Evolutionary conservation across 2,113 vertebrate genomes (phyloP), one percentile per base, ranked within the genome.

Genomic region (Polypterus senegalus): DNA sequence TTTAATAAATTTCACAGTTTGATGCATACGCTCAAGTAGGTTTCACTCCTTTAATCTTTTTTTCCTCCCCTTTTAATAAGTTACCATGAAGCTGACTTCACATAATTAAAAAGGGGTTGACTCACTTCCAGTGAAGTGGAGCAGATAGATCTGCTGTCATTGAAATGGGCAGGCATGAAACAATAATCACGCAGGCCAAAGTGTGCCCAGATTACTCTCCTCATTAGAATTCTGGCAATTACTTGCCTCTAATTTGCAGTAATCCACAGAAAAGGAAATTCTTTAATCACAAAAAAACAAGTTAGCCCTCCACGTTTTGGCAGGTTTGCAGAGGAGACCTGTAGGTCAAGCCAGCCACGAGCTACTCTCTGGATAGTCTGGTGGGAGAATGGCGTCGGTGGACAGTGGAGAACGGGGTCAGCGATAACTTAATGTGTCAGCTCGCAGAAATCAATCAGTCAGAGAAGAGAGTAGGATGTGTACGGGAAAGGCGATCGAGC

Each of bases 181-280:
- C 51, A 52, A 52, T 52, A 52, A 52, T 52, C 51, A 52, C 4
- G 4, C 10, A 8, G 49, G 27, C 49, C 60, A 61, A 48, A 48
- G 53, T 63, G 54, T 11, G 46, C 48, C 55, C 49, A 46, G 44
- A 58, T 58, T 61, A 46, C 48, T 46, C 27, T n/a, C n/a, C 48
- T 61, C 48, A 44, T 46, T 58, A 59, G 5, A 57, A 62, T 58
- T 7, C 60, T 43, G 48, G 46, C 55, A 58, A 53, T 61, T 47
- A 47, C 58, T 47, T 53, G 56, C 60, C 11, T 58, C 46, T 52
- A 47, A 62, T 58, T 48, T 66, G 56, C 60, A 44, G 60, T 51
- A 58, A 57, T 62, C 55, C 48, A 4, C 8, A 27, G 55, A 61
- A 66, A 66, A 46, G 49, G 58, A 65, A 65, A 59, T 54, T 52